Base-by-base conservation (phyloP, 2,888 invertebrate species). In the Drosophila prolongata region DNA sequence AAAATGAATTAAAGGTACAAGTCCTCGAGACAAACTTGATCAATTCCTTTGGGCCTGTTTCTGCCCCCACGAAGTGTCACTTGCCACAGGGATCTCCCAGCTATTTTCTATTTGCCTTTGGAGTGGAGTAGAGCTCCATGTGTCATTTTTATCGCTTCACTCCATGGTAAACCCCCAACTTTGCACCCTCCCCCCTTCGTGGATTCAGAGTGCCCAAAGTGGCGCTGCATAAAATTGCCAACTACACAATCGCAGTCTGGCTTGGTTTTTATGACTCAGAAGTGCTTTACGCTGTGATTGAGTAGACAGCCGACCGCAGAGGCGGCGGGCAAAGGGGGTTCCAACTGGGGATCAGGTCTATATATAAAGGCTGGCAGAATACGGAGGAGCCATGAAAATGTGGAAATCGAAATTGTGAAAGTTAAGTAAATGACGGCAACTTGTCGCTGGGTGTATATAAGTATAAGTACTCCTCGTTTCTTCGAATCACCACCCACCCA, bases 191-290 rank as follows among this genome's bases (percentile, higher is more conserved):
- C 5, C 24, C 44, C 11, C 47, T 24, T 3, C 3, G 3, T 4
- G 34, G 27, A 54, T 55, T 19, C 52, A 16, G 19, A 27, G 54
- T 49, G 58, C 38, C 50, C 53, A 47, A 19, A 70, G 69, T 70
- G 46, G 60, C 61, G 69, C 69, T 69, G 69, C 69, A 69, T 68
- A 69, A 69, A 69, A 68, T 58, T 69, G 68, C 68, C 68, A 69
- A 58, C 66, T 65, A 40, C 66, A 65, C 69, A 69, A 69, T 69
- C 67, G 66, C 54, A 55, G 54, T 68, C 68, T 71, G 69, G 44
- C 58, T 54, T 44, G 58, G 37, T 49, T 75, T 83, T 83, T 77
- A 80, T 83, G 79, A 80, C 66, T 80, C 79, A 80, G 59, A 75
- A 75, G 78, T 72, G 69, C 84, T 72, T 77, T 71, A 47, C 58